Evolutionary conservation across 2,888 invertebrate genomes (phyloP).

Genomic region (Agriopis marginaria): DNA sequence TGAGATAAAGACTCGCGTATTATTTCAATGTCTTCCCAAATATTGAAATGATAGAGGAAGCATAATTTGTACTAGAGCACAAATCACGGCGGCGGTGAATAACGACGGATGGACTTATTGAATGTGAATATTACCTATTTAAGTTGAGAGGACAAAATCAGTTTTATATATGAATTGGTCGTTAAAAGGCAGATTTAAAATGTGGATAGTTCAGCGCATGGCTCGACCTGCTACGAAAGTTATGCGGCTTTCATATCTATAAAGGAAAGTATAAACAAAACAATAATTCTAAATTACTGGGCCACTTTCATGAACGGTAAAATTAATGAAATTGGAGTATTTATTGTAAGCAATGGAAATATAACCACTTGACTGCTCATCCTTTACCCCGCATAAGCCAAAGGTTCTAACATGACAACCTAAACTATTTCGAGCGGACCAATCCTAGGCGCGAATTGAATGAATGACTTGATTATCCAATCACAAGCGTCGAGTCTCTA

Average conservation of each 20-base stretch:
- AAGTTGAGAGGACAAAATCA: conserved; percentile 28
- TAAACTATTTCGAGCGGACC: no score
- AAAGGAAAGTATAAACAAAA: neutral
- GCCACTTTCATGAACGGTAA: neutral
- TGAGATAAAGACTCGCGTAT: conserved; percentile 14
- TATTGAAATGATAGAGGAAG: conserved; percentile 21
- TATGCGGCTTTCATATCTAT: neutral
- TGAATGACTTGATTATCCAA: no score
- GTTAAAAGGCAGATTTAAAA: neutral
- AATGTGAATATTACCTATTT: conserved; percentile 39
- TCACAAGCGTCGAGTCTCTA: no score
- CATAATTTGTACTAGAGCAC: conserved; percentile 23
- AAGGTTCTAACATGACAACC: no score
- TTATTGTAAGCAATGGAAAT: conserved; percentile 21
- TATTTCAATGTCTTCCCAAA: conserved; percentile 41
- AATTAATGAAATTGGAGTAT: conserved; percentile 47
- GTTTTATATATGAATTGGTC: conserved; percentile 2
- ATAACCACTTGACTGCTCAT: no score
- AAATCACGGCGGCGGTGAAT: conserved; percentile 25
- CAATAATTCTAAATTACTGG: neutral
- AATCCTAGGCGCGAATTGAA: no score
- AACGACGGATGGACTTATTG: conserved; percentile 49
- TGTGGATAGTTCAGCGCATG: neutral
- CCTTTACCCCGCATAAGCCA: no score
- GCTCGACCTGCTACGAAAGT: neutral